Evolutionary conservation across 2,113 vertebrate genomes (phyloP), one percentile per base, ranked within the genome.

Genomic region (Garra rufa): DNA sequence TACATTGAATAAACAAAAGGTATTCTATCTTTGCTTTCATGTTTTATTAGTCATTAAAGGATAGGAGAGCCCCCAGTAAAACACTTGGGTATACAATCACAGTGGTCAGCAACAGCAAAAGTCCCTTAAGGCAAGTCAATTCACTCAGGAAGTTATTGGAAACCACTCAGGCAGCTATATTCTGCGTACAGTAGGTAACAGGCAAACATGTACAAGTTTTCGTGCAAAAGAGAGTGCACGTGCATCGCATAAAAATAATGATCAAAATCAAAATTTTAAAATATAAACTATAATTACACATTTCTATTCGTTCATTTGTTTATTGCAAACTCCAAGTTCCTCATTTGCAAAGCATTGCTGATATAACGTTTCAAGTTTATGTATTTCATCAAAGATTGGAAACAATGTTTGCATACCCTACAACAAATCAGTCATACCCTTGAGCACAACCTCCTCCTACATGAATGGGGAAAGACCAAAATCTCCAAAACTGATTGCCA

Each of bases 21-120:
- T 21, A 44, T 28, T 28, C 26, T 63, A 28, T 24, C 38, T 38
- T 38, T n/a, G 17, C 21, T 19, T 71, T 24, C 21, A 43, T 43
- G 38, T 71, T 71, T 71, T 41, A n/a, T 61, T 28, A 63, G 34
- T 44, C 19, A 71, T 71, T 71, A 71, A 43, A n/a, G 13, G 24
- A 73, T 13, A 50, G 48, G n/a, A 73, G 11, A 46, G 7, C n/a
- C 43, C 48, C n/a, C 44, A 73, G 3, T 46, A 46, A 63, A 63
- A 28, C 13, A 26, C 11, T 26, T 28, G 59, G n/a, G 13, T 17
- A 73, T 13, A 46, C n/a, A 44, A 26, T 26, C 13, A 26, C n/a
- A 43, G n/a, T 14, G 4, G 70, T 26, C n/a, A 46, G 38, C 41
- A 26, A 15, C 10, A 61, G 59, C 24, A 63, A 63, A 63, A 63